A percentile compares a stretch with the other conserved stretches of the same genome.
Conservation (phyloP, 2,888 invertebrate genomes). For the Hartigia nigra region DNA sequence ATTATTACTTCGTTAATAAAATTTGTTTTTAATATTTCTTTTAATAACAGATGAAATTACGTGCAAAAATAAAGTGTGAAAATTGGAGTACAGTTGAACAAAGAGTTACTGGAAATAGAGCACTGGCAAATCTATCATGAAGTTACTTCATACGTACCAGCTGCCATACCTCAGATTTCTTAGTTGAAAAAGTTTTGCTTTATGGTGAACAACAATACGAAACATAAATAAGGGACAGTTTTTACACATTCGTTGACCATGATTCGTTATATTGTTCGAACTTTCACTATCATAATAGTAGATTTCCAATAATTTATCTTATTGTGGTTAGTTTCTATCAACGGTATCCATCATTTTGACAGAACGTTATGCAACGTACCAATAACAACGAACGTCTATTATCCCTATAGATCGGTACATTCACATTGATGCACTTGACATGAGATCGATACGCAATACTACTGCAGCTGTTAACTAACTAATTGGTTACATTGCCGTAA, state of each 20-base stretch:
- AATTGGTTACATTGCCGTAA: conserved; percentile 30
- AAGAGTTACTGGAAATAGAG: neutral
- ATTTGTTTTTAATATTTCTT: conserved; percentile 39
- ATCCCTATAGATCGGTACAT: neutral
- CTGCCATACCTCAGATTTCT: neutral
- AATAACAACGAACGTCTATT: neutral
- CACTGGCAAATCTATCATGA: neutral
- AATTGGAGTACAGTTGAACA: no score
- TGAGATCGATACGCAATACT: conserved; percentile 26
- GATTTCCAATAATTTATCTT: neutral
- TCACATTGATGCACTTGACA: neutral
- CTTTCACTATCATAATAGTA: neutral
- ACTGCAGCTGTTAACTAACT: conserved; percentile 32
- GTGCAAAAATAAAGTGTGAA: no score
- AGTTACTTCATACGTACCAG: neutral
- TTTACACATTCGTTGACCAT: neutral
- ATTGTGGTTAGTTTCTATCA: neutral
- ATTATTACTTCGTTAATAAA: conserved; percentile 54
- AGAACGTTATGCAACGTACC: neutral
- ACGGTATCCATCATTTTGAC: neutral
- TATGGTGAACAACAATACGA: neutral
- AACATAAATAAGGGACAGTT: neutral
- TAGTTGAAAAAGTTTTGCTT: neutral
- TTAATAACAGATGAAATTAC: neutral
- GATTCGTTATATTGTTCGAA: neutral